Base-by-base conservation (phyloP, 2,888 invertebrate genomes). In the Orthonevra nobilis region DNA sequence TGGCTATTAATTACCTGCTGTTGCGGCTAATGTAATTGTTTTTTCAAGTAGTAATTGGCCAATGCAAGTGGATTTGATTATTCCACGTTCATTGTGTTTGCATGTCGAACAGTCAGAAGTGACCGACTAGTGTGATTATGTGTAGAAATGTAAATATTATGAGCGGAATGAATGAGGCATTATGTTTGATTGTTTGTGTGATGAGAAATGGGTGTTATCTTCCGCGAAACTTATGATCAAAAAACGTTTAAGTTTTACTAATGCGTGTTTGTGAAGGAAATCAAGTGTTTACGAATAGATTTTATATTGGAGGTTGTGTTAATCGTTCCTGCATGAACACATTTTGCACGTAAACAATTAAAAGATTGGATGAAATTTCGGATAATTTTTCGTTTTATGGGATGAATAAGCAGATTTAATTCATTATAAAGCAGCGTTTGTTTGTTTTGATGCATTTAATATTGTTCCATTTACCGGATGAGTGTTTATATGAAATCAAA, bases 61-160 rank as follows among this genome's bases (percentile, higher is more conserved):
- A 42, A 60, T 42, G 7, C 14, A 34, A 3, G 15, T 19, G 17
- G 6, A 20, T 19, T 54, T 58, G 28, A 68, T 56, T 68, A 69
- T 69, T 58, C 68, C 68, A 58, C 68, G 68, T 46, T 48, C n/a
- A n/a, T 36, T 6, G 9, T 26, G 38, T 56, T 46, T 46, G 58
- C 46, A 28, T 15, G 44, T 1, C n/a, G 3, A 30, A 17, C n/a
- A n/a, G 28, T 4, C 2, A 12, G 7, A 12, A 34, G 26, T n/a
- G 17, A 36, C 12, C 28, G 14, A 20, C 23, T 44, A 9, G 12
- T 20, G 19, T 46, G 36, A 69, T 17, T 32, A 32, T 23, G 23
- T 48, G 28, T 46, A 7, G 34, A 32, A 44, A 42, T 30, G 56
- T 46, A n/a, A 64, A 20, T 23, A 14, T 30, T 9, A 42, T 32